Evolutionary conservation across 1,140 invertebrate species (phyloP).

Genomic region (Trachelipus rathkii): DNA sequence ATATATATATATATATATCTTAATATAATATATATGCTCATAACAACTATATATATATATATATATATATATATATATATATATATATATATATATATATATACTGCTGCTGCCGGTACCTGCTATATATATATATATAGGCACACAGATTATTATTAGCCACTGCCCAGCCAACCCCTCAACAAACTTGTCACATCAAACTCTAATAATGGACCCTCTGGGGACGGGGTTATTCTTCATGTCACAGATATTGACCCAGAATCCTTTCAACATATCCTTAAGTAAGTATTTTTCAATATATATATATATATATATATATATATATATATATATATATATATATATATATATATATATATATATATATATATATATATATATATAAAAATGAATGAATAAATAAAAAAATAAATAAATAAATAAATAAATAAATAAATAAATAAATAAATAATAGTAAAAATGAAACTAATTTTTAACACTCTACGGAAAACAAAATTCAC

Average conservation of each 20-base stretch:
- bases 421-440: no score
- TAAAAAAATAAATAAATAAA: no score
- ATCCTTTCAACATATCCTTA: slow-evolving; percentile 41
- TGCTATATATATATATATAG: slow-evolving; percentile 13
- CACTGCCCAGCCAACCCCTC: slow-evolving; percentile 42
- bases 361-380: slow-evolving; percentile 18
- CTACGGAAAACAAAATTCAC: no score
- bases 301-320: slow-evolving; percentile 17
- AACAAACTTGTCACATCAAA: slow-evolving; percentile 36
- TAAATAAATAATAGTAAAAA: no score
- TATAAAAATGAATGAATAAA: no score
- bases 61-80: slow-evolving; percentile 15
- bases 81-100: slow-evolving; percentile 28
- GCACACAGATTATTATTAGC: slow-evolving; percentile 38
- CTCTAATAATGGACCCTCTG: slow-evolving; percentile 23
- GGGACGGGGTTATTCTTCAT: slow-evolving; percentile 33
- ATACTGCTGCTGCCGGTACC: no score
- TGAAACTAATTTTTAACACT: no score
- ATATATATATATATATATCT: slow-evolving; percentile 15
- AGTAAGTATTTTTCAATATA: slow-evolving; percentile 29
- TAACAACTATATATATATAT: slow-evolving; percentile 15
- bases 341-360: not conserved
- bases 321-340: not conserved
- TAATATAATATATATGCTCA: no score
- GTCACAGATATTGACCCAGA: slow-evolving; percentile 37